Percentiles rank a stretch among this genome's conserved stretches.
Conservation (phyloP, 2,888 invertebrate genomes). For the Ctenicera cuprea region DNA sequence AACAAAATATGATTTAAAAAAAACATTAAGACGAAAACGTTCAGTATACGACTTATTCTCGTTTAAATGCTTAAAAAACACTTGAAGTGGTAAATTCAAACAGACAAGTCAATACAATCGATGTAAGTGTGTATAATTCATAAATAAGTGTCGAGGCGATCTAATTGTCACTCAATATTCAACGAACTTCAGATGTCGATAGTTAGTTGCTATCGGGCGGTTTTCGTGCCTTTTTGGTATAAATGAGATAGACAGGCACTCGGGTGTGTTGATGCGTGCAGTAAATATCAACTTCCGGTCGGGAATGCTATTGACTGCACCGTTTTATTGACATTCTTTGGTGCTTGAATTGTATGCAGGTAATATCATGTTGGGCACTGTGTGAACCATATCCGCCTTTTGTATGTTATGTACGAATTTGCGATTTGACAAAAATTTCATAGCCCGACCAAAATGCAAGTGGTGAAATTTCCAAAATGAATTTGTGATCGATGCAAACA, state of each 20-base stretch:
- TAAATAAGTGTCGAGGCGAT: conserved; percentile 21
- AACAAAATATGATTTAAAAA: too few species aligned
- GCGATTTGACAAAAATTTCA: too few species aligned
- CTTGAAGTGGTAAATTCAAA: not conserved
- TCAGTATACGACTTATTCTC: too few species aligned
- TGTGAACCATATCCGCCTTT: too few species aligned
- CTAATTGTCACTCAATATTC: conserved; percentile 31
- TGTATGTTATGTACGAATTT: too few species aligned
- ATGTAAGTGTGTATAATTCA: conserved; percentile 25
- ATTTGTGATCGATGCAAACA: too few species aligned
- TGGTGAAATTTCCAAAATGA: too few species aligned
- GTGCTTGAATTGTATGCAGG: conserved; percentile 26
- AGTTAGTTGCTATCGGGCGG: not conserved
- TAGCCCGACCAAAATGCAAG: too few species aligned
- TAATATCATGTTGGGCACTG: not conserved
- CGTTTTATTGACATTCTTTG: conserved; percentile 43
- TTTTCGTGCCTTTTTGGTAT: not conserved
- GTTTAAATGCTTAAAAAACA: not conserved
- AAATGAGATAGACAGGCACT: conserved; percentile 29
- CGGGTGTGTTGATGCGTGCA: conserved; percentile 28
- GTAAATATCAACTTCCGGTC: conserved; percentile 45
- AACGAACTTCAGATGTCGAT: not conserved
- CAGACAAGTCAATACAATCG: not conserved
- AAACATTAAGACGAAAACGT: too few species aligned
- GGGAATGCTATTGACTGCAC: conserved; percentile 39